These are phyloP conservation scores for Helicorthomorpha holstii DNA, from an alignment of 1,140 invertebrate species.

Conservation along the genomic window DNA sequence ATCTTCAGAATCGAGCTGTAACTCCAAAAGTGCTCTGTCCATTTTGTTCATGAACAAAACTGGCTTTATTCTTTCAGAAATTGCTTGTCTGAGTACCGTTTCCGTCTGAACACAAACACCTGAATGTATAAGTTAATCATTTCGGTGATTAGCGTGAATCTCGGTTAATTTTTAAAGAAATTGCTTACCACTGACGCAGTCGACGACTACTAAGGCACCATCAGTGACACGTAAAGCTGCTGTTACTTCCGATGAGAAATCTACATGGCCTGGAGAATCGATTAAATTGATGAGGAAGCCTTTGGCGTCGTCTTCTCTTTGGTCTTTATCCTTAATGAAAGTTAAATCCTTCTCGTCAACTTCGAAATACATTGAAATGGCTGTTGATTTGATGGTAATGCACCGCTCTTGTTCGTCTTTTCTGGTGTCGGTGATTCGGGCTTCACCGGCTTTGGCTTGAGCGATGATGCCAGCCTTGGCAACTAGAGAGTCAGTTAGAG, in stretches of 20 bases:
- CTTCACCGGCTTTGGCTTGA: slow-evolving; percentile 93
- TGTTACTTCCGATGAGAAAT: slow-evolving; percentile 98
- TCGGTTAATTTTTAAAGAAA: too few species aligned
- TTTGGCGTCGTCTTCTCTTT: slow-evolving; percentile 72
- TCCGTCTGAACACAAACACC: slow-evolving; percentile 99
- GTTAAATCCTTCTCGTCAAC: slow-evolving; percentile 75
- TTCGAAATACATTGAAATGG: slow-evolving; percentile 97
- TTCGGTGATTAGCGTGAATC: too few species aligned
- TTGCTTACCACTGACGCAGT: slow-evolving; percentile 84
- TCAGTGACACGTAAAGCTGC: slow-evolving; percentile 97
- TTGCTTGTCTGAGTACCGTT: slow-evolving; percentile 95
- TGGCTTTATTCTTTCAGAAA: slow-evolving; percentile 97
- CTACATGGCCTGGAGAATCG: slow-evolving; percentile 97
- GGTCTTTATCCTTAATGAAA: slow-evolving; percentile 74
- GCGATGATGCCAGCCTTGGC: slow-evolving; percentile 99
- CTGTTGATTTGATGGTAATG: slow-evolving; percentile 99
- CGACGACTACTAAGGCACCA: slow-evolving; percentile 97
- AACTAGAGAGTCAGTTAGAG: slow-evolving; percentile 95
- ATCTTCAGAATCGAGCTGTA: slow-evolving; percentile 90
- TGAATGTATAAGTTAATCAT: slow-evolving; percentile 24
- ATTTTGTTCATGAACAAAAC: slow-evolving; percentile 99
- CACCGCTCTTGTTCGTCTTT: slow-evolving; percentile 99
- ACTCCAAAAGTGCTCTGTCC: slow-evolving; percentile 89
- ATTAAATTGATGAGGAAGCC: slow-evolving; percentile 99
- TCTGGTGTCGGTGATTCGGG: slow-evolving; percentile 95